These are phyloP conservation scores for Callitettix versicolor DNA, from an alignment of 1,140 invertebrate genomes.

Conservation along the genomic window DNA sequence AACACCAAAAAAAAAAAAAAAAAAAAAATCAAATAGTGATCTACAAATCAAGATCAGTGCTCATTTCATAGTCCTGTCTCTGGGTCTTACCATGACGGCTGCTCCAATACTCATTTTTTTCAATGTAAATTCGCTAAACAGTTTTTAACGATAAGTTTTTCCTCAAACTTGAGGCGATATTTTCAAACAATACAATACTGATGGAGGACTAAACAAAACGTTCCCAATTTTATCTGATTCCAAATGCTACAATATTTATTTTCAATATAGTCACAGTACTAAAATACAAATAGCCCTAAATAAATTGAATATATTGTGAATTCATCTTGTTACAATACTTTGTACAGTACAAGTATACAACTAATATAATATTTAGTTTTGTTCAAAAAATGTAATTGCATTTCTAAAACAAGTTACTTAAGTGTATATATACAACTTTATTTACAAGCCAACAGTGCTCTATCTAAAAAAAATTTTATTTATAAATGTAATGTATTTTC, in stretches of 20 bases:
- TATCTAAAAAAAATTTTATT: neutral
- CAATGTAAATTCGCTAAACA: too few relatives aligned
- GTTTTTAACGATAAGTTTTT: too few relatives aligned
- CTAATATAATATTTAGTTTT: slow-evolving; percentile 10
- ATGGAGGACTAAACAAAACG: too few relatives aligned
- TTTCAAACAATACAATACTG: too few relatives aligned
- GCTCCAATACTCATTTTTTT: too few relatives aligned
- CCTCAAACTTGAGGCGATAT: too few relatives aligned
- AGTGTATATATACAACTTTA: slow-evolving; percentile 11
- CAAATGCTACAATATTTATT: slow-evolving; percentile 15
- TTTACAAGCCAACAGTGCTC: slow-evolving; percentile 9
- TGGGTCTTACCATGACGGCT: too few relatives aligned
- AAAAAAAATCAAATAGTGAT: too few relatives aligned
- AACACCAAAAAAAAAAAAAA: too few relatives aligned
- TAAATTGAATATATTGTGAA: slow-evolving; percentile 15
- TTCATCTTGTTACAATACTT: slow-evolving; percentile 13
- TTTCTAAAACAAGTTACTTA: slow-evolving; percentile 5
- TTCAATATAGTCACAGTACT: slow-evolving; percentile 12
- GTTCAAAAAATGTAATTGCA: slow-evolving; percentile 10
- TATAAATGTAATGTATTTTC: too few relatives aligned
- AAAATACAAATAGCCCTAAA: slow-evolving; percentile 15
- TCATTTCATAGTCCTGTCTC: too few relatives aligned
- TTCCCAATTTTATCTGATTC: neutral
- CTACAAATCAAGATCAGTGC: too few relatives aligned
- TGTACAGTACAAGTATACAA: slow-evolving; percentile 13